Evolutionary conservation across 2,888 invertebrate genomes (phyloP), one percentile per base, ranked within the genome.

Genomic region (Agrochola lychnidis): DNA sequence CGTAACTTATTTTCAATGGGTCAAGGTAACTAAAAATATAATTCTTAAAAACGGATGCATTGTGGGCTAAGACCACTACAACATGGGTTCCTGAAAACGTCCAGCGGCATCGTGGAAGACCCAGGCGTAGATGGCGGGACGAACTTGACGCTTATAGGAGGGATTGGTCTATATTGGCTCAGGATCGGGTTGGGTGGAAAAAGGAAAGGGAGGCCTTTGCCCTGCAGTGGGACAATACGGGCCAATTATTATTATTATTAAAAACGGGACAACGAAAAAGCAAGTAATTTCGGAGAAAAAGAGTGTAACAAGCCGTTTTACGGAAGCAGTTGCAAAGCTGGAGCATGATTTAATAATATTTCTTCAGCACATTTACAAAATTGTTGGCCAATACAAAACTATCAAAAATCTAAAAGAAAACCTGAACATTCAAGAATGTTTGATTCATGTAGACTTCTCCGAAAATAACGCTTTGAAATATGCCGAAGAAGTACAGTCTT

Each of bases 391-490:
- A 68, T 76, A 70, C 64, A 70, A n/a, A n/a, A 56, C 36, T 7
- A 80, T 76, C 1, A 80, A 76, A 56, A 63, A 51, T 16, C 51
- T 80, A 42, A 80, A 77, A 57, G 53, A 77, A 25, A 76, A 63
- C 30, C 61, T 81, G 25, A 59, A 36, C 19, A 22, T 78, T 59
- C 14, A 67, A 22, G 85, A 86, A 76, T 19, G 42, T 83, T 7
- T 48, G 48, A 53, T 53, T 22, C 53, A 56, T 9, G 53, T 56
- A 16, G 88, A 89, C 59, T 89, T 87, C 67, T 85, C 83, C 9
- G 53, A 56, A n/a, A 56, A 56, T 56, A n/a, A 56, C n/a, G n/a
- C n/a, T 4, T n/a, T 56, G 9, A 56, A 56, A 9, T 56, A 56
- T 56, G 53, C 53, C 4, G n/a, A 56, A 10, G 53, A 56, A 56